A percentile compares a stretch with the other conserved stretches of the same genome.
Evolutionary conservation across 2,113 vertebrate genomes (phyloP).

Genomic region (Bagarius yarrelli): DNA sequence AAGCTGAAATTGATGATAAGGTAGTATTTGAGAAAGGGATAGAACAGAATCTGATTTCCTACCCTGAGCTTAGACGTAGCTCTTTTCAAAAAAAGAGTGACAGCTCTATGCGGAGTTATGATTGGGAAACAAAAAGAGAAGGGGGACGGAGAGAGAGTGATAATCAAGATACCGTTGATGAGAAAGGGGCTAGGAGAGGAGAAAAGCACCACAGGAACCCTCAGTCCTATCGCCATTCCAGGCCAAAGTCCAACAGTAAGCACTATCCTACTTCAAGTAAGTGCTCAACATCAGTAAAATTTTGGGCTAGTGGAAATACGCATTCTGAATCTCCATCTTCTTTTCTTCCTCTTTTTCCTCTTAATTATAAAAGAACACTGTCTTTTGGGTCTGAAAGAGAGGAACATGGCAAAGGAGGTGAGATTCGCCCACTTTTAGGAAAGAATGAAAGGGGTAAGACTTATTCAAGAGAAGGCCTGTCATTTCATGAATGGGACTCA

Average conservation of each 20-base stretch:
- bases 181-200: slow-evolving; percentile 62
- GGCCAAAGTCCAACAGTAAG: slow-evolving; percentile 50
- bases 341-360: slow-evolving; percentile 71
- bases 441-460: slow-evolving; percentile 59
- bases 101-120: slow-evolving; percentile 69
- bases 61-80: slow-evolving; percentile 65
- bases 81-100: slow-evolving; percentile 72
- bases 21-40: slow-evolving; percentile 64
- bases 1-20: slow-evolving; percentile 64
- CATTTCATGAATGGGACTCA: slow-evolving; percentile 73
- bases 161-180: slow-evolving; percentile 64
- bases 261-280: slow-evolving; percentile 58
- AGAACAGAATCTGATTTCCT: slow-evolving; percentile 65
- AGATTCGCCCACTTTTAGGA: slow-evolving; percentile 69
- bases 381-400: slow-evolving; percentile 71
- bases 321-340: slow-evolving; percentile 63
- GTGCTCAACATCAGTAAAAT: slow-evolving; percentile 70
- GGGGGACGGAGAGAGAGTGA: slow-evolving; percentile 64
- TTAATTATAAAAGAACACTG: slow-evolving; percentile 70
- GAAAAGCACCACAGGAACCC: slow-evolving; percentile 57
- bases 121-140: slow-evolving; percentile 69
- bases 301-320: slow-evolving; percentile 68
- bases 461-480: slow-evolving; percentile 68
- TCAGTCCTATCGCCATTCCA: slow-evolving; percentile 61
- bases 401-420: slow-evolving; percentile 63